Evolutionary conservation across 1,140 invertebrate genomes (phyloP), one percentile per base, ranked within the genome.

Genomic region (Diorhabda sublineata): DNA sequence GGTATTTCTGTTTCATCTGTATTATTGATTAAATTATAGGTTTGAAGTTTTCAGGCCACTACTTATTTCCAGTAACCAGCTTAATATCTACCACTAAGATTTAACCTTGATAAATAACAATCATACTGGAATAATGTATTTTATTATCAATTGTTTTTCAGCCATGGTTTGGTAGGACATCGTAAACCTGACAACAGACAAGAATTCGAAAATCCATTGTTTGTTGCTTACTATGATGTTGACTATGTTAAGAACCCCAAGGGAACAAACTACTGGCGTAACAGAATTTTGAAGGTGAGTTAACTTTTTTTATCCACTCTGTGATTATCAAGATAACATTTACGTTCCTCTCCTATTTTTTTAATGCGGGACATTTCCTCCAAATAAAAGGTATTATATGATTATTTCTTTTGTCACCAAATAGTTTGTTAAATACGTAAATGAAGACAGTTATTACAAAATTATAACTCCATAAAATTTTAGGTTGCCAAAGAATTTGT

Each of bases 181-280:
- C 89, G 97, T 70, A 94, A 91, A 44, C 87, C 90, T 74, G 92
- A 95, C 68, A 96, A 96, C 78, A 81, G 85, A 3, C 86, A 86
- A 8, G 93, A 98, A 71, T 99, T 99, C 85, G 89, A 88, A 75
- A 91, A 90, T 77, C 97, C 98, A 3, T 79, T 97, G 62, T 87
- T 99, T 52, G 89, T 97, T 69, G 97, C 93, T 42, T 99, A 96
- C 81, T 99, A 92, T 81, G 87, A 86, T 80, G 96, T 99, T 5
- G 97, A 99, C 83, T 99, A 99, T 79, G 87, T 91, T 1, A 98
- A 98, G 83, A 98, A 99, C 82, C 86, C 91, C 6, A 99, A 99
- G 82, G 93, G 96, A 57, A 99, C 97, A n/a, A 99, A 99, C 83
- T 99, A 99, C 84, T 99, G 97, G 96, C 91, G 98, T 76, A 99